Conservation (phyloP, 2,113 vertebrate species). For the Percopsis transmontana region DNA sequence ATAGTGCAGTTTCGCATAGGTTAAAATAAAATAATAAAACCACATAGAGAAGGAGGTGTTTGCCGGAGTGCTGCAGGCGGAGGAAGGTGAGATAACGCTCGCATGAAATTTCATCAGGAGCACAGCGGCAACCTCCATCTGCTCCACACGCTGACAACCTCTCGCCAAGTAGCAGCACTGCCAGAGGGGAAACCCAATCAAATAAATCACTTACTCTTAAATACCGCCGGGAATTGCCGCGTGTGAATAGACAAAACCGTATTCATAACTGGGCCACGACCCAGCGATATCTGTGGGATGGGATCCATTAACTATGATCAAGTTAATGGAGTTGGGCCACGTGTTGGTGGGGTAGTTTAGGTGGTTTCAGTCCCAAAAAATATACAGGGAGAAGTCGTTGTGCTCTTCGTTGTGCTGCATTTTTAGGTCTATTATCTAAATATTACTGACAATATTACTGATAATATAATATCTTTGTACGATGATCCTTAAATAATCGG, state of each 20-base stretch:
- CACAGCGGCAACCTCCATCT: slow-evolving; percentile 31
- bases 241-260: slow-evolving; percentile 54
- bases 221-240: slow-evolving; percentile 55
- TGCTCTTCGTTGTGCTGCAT: too few species aligned
- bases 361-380: not conserved
- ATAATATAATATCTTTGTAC: too few species aligned
- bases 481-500: too few species aligned
- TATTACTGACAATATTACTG: too few species aligned
- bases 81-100: slow-evolving; percentile 43
- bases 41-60: slow-evolving; percentile 14
- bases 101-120: slow-evolving; percentile 52
- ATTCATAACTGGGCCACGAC: slow-evolving; percentile 55
- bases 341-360: slow-evolving; percentile 19
- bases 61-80: slow-evolving; percentile 26
- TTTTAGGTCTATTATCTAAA: too few species aligned
- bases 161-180: slow-evolving; percentile 33
- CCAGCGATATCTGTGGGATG: slow-evolving; percentile 43
- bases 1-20: not conserved
- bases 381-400: not conserved
- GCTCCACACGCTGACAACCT: not conserved
- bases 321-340: slow-evolving; percentile 52
- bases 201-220: slow-evolving; percentile 73
- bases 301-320: slow-evolving; percentile 57
- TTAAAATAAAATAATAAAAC: not conserved
- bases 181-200: slow-evolving; percentile 65